Evolutionary conservation across 2,113 vertebrate species (phyloP).

Genomic region (Catharus fuscescens): DNA sequence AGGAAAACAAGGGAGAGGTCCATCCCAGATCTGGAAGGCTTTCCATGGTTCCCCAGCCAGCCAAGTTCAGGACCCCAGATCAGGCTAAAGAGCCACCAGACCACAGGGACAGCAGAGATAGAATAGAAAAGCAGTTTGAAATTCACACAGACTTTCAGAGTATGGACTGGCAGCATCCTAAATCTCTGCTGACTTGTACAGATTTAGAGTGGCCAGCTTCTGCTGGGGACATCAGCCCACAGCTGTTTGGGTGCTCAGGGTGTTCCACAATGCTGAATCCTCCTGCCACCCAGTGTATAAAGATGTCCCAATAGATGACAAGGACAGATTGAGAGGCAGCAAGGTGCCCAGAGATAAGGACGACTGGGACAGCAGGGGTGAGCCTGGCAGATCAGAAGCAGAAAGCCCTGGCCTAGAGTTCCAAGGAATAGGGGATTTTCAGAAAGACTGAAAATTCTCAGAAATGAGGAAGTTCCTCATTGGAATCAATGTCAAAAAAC

Average conservation of each 20-base stretch:
- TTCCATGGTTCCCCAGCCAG: background rate
- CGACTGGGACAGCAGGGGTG: background rate
- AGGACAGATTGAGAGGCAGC: background rate
- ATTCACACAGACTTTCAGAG: background rate
- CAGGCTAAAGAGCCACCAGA: background rate
- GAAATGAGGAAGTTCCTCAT: background rate
- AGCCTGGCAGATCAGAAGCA: background rate
- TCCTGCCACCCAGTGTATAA: accelerated
- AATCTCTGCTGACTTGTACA: background rate
- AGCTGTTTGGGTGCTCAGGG: background rate
- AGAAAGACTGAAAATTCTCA: background rate
- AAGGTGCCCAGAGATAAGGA: background rate
- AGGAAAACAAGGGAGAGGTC: background rate
- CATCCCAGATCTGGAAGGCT: background rate
- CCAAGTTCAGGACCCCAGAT: background rate
- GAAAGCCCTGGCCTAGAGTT: background rate
- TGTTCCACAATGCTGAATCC: background rate
- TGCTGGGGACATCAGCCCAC: background rate
- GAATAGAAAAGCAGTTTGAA: background rate
- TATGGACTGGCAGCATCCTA: background rate
- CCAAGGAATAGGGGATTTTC: background rate
- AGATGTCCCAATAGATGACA: background rate
- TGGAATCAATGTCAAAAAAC: background rate
- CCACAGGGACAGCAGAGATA: background rate
- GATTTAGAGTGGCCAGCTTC: background rate